Conservation (phyloP, 2,888 invertebrate species). For the Erebia epiphron region DNA sequence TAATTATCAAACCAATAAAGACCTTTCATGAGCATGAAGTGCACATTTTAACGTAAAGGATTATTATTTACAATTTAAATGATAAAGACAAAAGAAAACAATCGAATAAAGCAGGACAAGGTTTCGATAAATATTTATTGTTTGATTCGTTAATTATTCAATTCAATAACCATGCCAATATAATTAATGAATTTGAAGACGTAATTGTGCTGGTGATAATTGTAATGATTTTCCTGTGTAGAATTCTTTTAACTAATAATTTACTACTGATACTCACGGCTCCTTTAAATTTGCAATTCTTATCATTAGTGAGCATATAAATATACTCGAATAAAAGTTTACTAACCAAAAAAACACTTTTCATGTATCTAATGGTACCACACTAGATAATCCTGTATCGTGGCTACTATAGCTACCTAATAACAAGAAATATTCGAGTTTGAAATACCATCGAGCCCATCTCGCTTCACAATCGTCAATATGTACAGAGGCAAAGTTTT, state of each 20-base stretch:
- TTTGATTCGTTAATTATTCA: neutral
- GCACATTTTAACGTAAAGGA: neutral
- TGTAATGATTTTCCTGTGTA: neutral
- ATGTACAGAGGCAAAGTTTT: constrained; percentile 31
- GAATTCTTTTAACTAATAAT: no score
- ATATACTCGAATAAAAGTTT: no score
- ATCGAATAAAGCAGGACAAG: neutral
- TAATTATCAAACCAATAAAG: neutral
- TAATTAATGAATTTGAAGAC: neutral
- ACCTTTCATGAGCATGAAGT: neutral
- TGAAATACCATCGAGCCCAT: neutral
- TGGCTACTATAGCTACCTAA: no score
- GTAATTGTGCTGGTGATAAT: neutral
- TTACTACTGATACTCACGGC: no score
- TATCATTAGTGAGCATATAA: no score
- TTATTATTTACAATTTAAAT: neutral
- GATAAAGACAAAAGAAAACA: neutral
- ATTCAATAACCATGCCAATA: neutral
- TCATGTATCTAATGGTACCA: no score
- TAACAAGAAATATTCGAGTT: neutral
- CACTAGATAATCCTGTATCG: no score
- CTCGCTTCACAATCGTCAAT: constrained; percentile 37
- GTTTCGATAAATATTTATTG: neutral
- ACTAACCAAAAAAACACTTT: no score
- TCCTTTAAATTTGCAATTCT: no score